Evolutionary conservation across 2,113 vertebrate genomes (phyloP).

Genomic region (Megalops atlanticus): DNA sequence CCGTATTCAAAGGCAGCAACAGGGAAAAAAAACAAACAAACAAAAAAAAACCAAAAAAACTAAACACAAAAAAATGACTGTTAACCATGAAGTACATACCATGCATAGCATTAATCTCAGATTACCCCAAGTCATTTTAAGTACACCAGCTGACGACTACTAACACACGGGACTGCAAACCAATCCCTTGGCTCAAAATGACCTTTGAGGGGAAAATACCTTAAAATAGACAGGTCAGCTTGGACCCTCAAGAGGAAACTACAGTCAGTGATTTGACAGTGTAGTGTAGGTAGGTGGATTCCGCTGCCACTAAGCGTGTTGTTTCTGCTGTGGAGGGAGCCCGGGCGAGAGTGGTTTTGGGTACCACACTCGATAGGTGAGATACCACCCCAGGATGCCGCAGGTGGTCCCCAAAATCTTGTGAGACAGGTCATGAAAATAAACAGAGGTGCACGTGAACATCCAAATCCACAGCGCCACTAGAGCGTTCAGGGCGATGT

Average conservation of each 20-base stretch:
- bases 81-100: constrained; percentile 18
- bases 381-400: constrained; percentile 81
- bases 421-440: constrained; percentile 85
- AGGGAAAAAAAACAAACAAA: constrained; percentile 1
- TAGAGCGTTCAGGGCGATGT: constrained; percentile 79
- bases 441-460: constrained; percentile 88
- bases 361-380: constrained; percentile 87
- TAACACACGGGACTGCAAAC: constrained; percentile 3
- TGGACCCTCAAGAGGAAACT: constrained; percentile 40
- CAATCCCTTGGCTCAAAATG: constrained; percentile 27
- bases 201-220: constrained; percentile 43
- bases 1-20: constrained; percentile 35
- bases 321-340: constrained; percentile 75
- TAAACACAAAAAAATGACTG: constrained; percentile 24
- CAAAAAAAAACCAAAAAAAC: neutral
- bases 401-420: constrained; percentile 82
- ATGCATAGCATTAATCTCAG: constrained; percentile 43
- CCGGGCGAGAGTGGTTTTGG: constrained; percentile 82
- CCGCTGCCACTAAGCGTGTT: constrained; percentile 43
- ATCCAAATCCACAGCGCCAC: constrained; percentile 85
- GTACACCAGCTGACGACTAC: constrained; percentile 55
- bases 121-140: constrained; percentile 54
- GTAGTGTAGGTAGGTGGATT: neutral
- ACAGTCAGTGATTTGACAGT: constrained; percentile 11
- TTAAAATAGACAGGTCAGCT: constrained; percentile 46